A percentile compares a stretch with the other conserved stretches of the same genome.
Conservation (phyloP, 2,797 vertebrate genomes). For the Sebastes miniatus region DNA sequence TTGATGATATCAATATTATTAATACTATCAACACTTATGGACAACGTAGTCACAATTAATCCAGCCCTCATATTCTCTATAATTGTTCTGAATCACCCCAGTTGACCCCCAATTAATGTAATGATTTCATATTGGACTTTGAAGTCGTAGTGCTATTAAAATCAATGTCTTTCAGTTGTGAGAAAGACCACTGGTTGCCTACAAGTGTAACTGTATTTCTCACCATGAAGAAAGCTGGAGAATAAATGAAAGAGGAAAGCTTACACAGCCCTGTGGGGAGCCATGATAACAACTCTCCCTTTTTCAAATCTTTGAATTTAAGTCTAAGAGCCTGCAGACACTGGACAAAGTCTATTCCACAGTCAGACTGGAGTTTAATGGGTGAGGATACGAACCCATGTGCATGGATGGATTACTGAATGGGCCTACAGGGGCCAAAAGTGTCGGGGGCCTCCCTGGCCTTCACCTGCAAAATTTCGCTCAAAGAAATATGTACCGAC, state of each 20-base stretch:
- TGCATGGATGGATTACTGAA: not conserved
- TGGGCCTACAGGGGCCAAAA: too few relatives aligned
- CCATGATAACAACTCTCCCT: not conserved
- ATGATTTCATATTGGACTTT: not conserved
- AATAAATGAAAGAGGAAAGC: conserved; percentile 2
- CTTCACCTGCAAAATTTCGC: too few relatives aligned
- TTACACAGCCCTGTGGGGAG: not conserved
- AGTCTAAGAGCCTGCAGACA: conserved; percentile 1
- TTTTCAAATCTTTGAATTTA: not conserved
- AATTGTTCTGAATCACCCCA: not conserved
- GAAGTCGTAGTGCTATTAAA: not conserved
- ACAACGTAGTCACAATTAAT: not conserved
- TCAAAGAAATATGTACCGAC: too few relatives aligned
- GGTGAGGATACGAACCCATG: not conserved
- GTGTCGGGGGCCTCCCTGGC: too few relatives aligned
- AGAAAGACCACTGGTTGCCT: not conserved
- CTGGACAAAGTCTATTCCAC: not conserved
- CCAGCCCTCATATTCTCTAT: not conserved
- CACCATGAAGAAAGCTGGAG: not conserved
- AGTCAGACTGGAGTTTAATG: conserved; percentile 1
- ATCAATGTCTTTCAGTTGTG: not conserved
- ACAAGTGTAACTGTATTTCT: not conserved
- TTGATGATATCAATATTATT: not conserved
- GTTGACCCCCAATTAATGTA: not conserved
- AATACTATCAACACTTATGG: not conserved